Conservation (phyloP, 2,888 invertebrate species). For the Thelaira solivaga region DNA sequence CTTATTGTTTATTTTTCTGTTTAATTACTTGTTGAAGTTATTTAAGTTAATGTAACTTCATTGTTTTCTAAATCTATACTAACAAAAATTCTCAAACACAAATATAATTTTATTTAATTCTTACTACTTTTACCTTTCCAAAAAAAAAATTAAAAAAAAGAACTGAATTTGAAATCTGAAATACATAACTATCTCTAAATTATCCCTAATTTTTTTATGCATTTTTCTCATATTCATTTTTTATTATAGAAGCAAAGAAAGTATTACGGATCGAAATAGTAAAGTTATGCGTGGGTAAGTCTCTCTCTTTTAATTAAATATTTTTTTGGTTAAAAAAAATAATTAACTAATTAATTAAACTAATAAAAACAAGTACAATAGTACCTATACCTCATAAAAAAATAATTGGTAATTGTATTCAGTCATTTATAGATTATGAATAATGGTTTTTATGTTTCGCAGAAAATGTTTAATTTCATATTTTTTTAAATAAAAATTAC, state of each 20-base stretch:
- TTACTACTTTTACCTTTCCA: conserved; percentile 4
- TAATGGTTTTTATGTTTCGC: conserved; percentile 2
- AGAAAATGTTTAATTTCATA: not conserved
- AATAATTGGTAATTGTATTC: conserved; percentile 6
- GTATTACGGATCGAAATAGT: conserved; percentile 48
- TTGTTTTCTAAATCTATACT: conserved; percentile 9
- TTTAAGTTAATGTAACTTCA: not conserved
- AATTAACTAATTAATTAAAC: not conserved
- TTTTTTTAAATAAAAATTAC: not conserved
- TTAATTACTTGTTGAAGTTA: not conserved
- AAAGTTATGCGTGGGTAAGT: conserved; percentile 54
- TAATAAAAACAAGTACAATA: not conserved
- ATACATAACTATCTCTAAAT: conserved; percentile 23
- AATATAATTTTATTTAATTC: not conserved
- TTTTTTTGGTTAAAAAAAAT: conserved; percentile 13
- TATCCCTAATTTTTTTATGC: conserved; percentile 48
- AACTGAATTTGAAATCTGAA: conserved; percentile 33
- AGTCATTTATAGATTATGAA: not conserved
- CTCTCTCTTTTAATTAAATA: conserved; percentile 2
- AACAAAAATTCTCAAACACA: not conserved
- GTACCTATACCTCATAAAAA: not conserved
- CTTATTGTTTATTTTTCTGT: conserved; percentile 9
- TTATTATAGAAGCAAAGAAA: conserved; percentile 61
- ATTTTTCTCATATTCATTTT: conserved; percentile 58
- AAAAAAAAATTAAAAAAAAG: conserved; percentile 15